Conservation (phyloP, 1,140 invertebrate genomes). For the Zaprionus tsacasi region DNA sequence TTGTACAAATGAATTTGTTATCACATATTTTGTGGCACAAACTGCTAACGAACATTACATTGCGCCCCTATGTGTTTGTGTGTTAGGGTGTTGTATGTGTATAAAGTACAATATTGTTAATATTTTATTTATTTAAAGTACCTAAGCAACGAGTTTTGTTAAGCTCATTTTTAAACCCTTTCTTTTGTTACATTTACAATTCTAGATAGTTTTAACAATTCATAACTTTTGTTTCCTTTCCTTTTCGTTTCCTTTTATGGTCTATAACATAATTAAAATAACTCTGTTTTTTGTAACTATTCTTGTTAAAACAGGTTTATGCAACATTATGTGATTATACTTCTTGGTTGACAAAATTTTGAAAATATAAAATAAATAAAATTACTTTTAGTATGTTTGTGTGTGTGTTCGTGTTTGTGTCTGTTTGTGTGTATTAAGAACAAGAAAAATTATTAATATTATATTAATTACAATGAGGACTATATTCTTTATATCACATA, state of each 20-base stretch:
- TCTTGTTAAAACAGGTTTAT: conserved; percentile 61
- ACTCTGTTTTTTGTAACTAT: conserved; percentile 3
- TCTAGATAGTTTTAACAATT: conserved; percentile 38
- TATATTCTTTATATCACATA: conserved; percentile 84
- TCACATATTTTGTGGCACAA: conserved; percentile 70
- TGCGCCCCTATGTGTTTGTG: conserved; percentile 43
- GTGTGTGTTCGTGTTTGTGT: conserved; percentile 8
- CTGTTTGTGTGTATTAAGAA: conserved; percentile 42
- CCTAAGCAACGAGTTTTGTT: conserved; percentile 49
- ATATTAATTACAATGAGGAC: conserved; percentile 82
- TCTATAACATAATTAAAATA: conserved; percentile 42
- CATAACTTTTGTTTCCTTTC: conserved; percentile 16
- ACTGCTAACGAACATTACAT: conserved; percentile 48
- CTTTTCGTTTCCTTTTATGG: conserved; percentile 29
- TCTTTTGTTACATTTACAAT: conserved; percentile 37
- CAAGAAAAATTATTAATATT: conserved; percentile 61
- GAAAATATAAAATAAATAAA: conserved; percentile 68
- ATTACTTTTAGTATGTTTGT: conserved; percentile 52
- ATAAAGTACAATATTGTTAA: conserved; percentile 11
- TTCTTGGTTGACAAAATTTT: conserved; percentile 35
- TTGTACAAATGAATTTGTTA: conserved; percentile 57
- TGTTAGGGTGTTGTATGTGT: conserved; percentile 15
- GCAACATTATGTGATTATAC: conserved; percentile 42
- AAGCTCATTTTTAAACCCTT: conserved; percentile 45
- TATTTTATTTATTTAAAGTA: conserved; percentile 34